phyloP scores from a whole-genome alignment of 2,113 vertebrate species.

The Paracyprichromis sp. region DNA sequence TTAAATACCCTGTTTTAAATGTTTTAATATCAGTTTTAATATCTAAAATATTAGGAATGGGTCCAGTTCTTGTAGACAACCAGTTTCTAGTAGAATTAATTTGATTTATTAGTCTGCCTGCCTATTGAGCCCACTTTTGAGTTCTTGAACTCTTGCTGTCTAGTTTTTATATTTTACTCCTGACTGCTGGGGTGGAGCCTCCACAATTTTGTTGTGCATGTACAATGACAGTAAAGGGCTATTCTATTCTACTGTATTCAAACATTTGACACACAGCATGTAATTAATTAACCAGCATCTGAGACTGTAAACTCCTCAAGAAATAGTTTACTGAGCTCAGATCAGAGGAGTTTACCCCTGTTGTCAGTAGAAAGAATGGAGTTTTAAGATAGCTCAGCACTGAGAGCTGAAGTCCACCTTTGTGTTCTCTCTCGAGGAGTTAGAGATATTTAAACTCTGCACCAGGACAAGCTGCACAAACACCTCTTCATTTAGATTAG shows the following conservation, averaged over 20 bases:
- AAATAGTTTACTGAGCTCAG: background rate
- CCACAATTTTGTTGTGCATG: background rate
- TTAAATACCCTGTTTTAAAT: background rate
- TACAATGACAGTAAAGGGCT: background rate
- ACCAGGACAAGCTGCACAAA: background rate
- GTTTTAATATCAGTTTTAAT: background rate
- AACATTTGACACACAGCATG: background rate
- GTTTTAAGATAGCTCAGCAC: background rate
- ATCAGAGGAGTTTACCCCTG: background rate
- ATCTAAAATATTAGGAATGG: background rate
- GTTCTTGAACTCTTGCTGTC: background rate
- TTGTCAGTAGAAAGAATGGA: background rate
- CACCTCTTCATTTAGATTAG: background rate
- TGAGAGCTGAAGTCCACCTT: background rate
- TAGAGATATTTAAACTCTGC: background rate
- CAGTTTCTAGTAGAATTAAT: background rate
- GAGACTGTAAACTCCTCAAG: background rate
- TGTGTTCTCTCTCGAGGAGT: background rate
- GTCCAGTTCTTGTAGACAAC: background rate
- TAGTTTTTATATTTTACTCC: background rate
- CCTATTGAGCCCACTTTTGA: background rate
- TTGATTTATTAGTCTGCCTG: background rate
- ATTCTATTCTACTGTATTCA: background rate
- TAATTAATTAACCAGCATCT: background rate
- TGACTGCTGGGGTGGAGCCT: background rate